Percentiles rank a stretch among this genome's conserved stretches.
Conservation (phyloP, 35 echinoderm and acorn worm species). For the Chiridota heheva region DNA sequence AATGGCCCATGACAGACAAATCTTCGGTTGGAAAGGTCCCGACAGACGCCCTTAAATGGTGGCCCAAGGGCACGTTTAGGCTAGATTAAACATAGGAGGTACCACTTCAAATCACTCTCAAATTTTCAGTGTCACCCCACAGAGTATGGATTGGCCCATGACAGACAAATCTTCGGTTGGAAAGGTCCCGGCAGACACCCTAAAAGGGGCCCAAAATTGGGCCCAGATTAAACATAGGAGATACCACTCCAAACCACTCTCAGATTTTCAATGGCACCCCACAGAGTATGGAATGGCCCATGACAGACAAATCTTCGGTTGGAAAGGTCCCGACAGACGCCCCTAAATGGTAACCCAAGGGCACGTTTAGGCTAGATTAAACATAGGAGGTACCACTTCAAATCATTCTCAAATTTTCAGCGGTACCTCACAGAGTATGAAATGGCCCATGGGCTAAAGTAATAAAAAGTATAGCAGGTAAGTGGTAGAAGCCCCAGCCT, state of each 20-base stretch:
- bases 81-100: conserved; percentile 7
- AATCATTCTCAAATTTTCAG: not conserved
- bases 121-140: not conserved
- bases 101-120: not conserved
- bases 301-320: not conserved
- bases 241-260: not conserved
- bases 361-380: not conserved
- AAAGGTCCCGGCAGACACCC: not conserved
- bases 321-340: not conserved
- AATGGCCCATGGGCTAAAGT: not conserved
- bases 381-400: not conserved
- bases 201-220: not conserved
- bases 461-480: not conserved
- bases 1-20: conserved; percentile 1
- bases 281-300: not conserved
- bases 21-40: not conserved
- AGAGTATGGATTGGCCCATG: conserved; percentile 1
- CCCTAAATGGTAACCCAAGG: not conserved
- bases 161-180: not conserved
- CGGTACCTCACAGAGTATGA: not conserved
- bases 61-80: not conserved
- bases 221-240: not conserved
- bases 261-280: not conserved
- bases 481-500: not conserved
- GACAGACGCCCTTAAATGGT: not conserved